Base-by-base conservation (phyloP, 1,140 invertebrate genomes). In the Lerema accius region DNA sequence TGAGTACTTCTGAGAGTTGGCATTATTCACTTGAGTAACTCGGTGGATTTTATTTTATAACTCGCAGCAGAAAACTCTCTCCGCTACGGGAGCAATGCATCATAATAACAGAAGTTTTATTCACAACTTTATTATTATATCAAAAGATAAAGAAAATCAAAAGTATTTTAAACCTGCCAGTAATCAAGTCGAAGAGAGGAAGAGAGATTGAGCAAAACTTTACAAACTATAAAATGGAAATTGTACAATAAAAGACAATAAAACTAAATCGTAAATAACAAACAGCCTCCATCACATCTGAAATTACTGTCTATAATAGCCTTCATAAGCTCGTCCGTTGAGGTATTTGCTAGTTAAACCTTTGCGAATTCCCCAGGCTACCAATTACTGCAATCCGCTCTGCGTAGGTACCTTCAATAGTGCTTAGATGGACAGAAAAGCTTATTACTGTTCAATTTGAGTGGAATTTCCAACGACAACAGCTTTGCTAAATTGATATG, bases 311-410 rank as follows among this genome's bases (percentile, higher is more conserved):
- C 35, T n/a, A 23, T 6, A 4, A 23, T n/a, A 45, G 14, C 40
- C 39, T 45, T 45, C 14, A 15, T 45, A 28, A 23, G 14, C 10
- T 32, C 39, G 53, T 56, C 40, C 32, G 40, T 15, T 45, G 40
- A 56, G 53, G 40, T 56, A 56, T 56, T 56, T 56, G 53, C 53
- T 56, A 49, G 46, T 49, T 49, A 49, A 49, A 49, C 46, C 46
- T 49, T 49, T 40, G 53, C 19, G 16, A 45, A 56, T 56, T 56
- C 53, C 53, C 53, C 40, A 16, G 43, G 39, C 51, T 15, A 56
- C 39, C 51, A 56, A 56, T 56, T 56, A 56, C 51, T 15, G 39
- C 19, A 43, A 23, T n/a, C 37, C 39, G 50, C 37, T 55, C 39
- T 39, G 28, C 39, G 39, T 43, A 37, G 4, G 10, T 37, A 15